phyloP scores from a whole-genome alignment of 2,888 invertebrate genomes.

The Serripes groenlandicus region DNA sequence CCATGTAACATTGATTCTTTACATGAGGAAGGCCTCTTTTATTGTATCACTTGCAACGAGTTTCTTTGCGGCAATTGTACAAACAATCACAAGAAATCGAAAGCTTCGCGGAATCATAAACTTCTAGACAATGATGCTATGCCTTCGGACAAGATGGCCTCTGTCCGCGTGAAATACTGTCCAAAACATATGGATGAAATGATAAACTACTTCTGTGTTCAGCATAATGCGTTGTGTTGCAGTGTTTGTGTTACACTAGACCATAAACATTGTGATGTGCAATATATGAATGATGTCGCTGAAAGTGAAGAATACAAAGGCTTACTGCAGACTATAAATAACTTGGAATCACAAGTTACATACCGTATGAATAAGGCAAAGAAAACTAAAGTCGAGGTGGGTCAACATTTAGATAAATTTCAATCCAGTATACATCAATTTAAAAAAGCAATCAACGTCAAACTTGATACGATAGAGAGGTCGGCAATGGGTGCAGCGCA shows the following conservation, averaged over 20 bases:
- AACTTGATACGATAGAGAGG: no score
- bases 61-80: neutral
- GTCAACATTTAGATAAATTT: no score
- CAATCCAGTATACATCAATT: no score
- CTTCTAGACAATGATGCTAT: neutral
- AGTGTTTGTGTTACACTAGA: neutral
- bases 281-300: neutral
- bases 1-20: neutral
- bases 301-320: neutral
- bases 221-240: neutral
- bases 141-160: neutral
- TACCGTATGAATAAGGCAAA: no score
- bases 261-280: neutral
- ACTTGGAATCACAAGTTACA: no score
- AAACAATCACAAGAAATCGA: neutral
- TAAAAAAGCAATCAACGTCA: no score
- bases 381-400: no score
- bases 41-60: conserved; percentile 5
- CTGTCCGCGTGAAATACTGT: neutral
- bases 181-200: neutral
- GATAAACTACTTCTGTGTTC: neutral
- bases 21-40: neutral
- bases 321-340: no score
- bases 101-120: neutral
- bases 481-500: no score